Evolutionary conservation across 2,797 vertebrate genomes (phyloP).

Genomic region (Meriones psammophilus): DNA sequence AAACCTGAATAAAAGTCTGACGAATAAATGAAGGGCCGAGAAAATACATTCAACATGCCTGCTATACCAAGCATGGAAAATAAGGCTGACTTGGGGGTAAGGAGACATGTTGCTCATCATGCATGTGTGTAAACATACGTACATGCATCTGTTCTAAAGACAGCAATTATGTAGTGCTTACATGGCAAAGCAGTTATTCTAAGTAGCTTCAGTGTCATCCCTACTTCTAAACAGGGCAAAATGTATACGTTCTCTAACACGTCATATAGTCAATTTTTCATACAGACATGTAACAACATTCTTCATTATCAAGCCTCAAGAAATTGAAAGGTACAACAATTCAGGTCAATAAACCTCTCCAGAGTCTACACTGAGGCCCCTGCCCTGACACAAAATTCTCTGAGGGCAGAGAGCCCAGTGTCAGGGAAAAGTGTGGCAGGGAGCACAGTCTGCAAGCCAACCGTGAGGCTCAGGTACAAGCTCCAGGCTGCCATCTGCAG

Average conservation of each 20-base stretch:
- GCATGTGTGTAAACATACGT: neutral
- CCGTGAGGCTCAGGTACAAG: neutral
- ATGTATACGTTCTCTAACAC: neutral
- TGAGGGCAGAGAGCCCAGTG: neutral
- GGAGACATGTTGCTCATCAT: neutral
- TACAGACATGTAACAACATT: neutral
- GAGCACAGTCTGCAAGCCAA: neutral
- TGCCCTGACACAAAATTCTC: neutral
- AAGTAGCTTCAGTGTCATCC: neutral
- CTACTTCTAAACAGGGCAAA: conserved; percentile 33
- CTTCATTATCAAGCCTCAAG: neutral
- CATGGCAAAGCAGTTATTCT: neutral
- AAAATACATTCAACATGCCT: conserved; percentile 47
- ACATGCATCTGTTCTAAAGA: neutral
- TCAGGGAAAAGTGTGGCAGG: neutral
- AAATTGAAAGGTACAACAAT: conserved; percentile 50
- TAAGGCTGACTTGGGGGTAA: neutral
- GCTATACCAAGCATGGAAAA: neutral
- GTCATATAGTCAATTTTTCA: neutral
- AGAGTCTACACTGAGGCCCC: neutral
- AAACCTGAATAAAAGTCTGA: neutral
- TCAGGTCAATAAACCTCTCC: conserved; percentile 1
- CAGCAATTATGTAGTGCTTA: neutral
- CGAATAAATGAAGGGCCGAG: neutral
- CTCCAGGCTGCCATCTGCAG: neutral